Evolutionary conservation across 2,113 vertebrate species (phyloP), one percentile per base, ranked within the genome.

Genomic region (Leucosticte australis): DNA sequence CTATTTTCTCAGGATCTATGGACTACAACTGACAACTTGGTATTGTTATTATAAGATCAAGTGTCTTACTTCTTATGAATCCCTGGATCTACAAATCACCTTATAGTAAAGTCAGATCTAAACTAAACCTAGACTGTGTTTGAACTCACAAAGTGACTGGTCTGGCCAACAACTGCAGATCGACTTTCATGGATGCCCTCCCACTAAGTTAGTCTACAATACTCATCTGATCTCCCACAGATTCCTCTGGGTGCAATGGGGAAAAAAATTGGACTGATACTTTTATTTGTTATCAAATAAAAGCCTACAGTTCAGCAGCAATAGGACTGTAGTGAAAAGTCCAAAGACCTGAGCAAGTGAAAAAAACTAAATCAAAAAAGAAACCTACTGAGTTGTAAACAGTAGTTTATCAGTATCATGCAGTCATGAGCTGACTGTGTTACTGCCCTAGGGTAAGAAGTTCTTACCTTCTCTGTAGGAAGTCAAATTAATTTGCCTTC

Each of bases 401-500:
- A 86, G 90, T 56, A 89, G 85, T 93, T 96, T 95, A 94, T 96
- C 93, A 93, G 90, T 55, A 87, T 90, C 83, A 60, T n/a, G 85
- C 87, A 96, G 93, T 90, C 87, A 64, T 53, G 84, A 94, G 89
- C 81, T 94, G 89, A 83, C 87, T 94, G 87, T 85, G 80, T 50
- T 92, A 83, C 44, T 75, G 92, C 90, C 86, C 86, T 76, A 78
- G 57, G 85, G 88, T 85, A 95, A 84, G 88, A 88, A 83, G 73
- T 95, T 94, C 95, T 64, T 96, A 88, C 94, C 88, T 96, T 94
- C 95, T 84, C 93, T 89, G 80, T 78, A 94, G 90, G 76, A 93
- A 94, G 64, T 83, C 55, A 93, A 89, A 96, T 96, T 95, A 95
- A 96, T 96, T 95, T 96, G 86, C 76, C 62, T 96, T 86, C 41